Base-by-base conservation (phyloP, 1,140 invertebrate species). In the Megalonaias nervosa region DNA sequence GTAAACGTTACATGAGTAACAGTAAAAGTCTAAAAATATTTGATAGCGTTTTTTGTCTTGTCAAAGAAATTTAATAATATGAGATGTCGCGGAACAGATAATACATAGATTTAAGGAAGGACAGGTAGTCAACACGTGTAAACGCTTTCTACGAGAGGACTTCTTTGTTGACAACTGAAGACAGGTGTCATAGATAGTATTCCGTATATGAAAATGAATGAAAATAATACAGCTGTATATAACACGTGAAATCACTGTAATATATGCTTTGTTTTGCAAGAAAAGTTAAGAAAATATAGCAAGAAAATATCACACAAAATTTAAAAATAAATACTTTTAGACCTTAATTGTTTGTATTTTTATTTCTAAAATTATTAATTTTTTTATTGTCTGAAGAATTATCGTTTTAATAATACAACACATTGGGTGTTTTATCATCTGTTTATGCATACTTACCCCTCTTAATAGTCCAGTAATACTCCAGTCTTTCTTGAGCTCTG, bases 401-500 rank as follows among this genome's bases (percentile, higher is more conserved):
- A 0, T n/a, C 6, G 19, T 19, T 19, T 62, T 62, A 19, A 61
- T 19, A 9, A 23, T 19, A 61, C 19, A 11, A 14, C 19, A 62
- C 6, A 62, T 23, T n/a, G 4, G 0, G 9, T 17, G 2, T 19
- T 23, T 19, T 61, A n/a, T n/a, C 4, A 2, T 23, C 19, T n/a
- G 6, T 12, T n/a, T n/a, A 9, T 12, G 60, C 19, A 21, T 68
- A 0, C 48, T 16, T 13, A 78, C 76, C 76, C 65, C 59, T 60
- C 48, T 78, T 78, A 15, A 72, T 55, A 31, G 73, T 66, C 76
- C 76, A 78, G 70, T 78, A 78, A 26, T 73, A 65, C 59, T 78
- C 74, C 5, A 78, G 38, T 69, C 74, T 78, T 2, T 61, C 58
- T 12, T 67, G 16, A 9, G 71, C 76, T 55, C 64, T 17, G 55